phyloP scores from a whole-genome alignment of 1,140 invertebrate species.

The Cotesia glomerata region DNA sequence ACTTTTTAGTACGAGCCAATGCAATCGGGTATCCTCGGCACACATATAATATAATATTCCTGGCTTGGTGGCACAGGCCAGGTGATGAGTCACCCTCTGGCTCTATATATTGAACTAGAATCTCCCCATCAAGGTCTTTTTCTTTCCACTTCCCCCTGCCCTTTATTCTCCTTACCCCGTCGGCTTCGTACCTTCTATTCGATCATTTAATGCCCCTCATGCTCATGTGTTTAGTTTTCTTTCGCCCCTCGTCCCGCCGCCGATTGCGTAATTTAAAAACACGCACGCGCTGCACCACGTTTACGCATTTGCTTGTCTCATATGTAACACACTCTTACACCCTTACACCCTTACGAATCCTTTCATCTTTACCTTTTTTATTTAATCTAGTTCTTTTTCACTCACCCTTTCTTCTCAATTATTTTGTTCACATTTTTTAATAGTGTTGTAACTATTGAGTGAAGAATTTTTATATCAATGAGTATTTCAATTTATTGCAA shows the following conservation, averaged over 20 bases:
- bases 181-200: not conserved
- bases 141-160: constrained; percentile 7
- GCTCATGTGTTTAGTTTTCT: too few relatives aligned
- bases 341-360: not conserved
- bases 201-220: too few relatives aligned
- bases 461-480: too few relatives aligned
- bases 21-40: constrained; percentile 26
- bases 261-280: constrained; percentile 39
- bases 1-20: constrained; percentile 10
- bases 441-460: too few relatives aligned
- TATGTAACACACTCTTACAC: constrained; percentile 10
- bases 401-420: constrained; percentile 14
- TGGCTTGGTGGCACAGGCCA: constrained; percentile 46
- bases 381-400: too few relatives aligned
- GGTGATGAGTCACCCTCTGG: constrained; percentile 59
- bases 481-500: too few relatives aligned
- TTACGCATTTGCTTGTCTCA: constrained; percentile 8
- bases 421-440: not conserved
- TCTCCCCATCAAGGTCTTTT: constrained; percentile 26
- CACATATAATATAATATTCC: too few relatives aligned
- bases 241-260: not conserved
- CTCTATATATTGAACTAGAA: constrained; percentile 8
- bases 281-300: constrained; percentile 29
- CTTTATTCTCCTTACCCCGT: not conserved
- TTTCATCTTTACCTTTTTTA: constrained; percentile 1